Conservation (phyloP, 2,888 invertebrate genomes). For the Idaea biselata region DNA sequence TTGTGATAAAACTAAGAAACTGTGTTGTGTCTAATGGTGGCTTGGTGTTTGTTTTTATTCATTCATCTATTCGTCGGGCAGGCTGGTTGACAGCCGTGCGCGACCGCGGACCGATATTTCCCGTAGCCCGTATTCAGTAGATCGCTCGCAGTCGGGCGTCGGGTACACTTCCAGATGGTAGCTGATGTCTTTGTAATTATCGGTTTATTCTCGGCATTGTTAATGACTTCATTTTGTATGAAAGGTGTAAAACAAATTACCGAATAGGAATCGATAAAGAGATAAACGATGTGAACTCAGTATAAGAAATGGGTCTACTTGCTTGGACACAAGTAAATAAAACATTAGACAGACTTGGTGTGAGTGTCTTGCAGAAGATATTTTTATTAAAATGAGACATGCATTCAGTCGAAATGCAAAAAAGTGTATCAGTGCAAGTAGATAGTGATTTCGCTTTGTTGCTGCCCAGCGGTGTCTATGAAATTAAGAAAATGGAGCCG, state of each 20-base stretch:
- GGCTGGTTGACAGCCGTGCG: constrained; percentile 33
- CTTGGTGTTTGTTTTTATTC: constrained; percentile 23
- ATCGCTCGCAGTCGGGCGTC: constrained; percentile 30
- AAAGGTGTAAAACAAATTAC: constrained; percentile 51
- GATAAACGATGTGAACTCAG: constrained; percentile 45
- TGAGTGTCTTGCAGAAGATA: constrained; percentile 51
- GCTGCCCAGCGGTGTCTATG: constrained; percentile 88
- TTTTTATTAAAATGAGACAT: constrained; percentile 78
- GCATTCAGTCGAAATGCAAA: constrained; percentile 83
- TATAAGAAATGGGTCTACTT: constrained; percentile 38
- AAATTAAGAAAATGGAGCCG: constrained; percentile 93
- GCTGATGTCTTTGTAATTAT: constrained; percentile 11
- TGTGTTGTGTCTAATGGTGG: constrained; percentile 9
- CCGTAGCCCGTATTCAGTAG: constrained; percentile 28
- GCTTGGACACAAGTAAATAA: constrained; percentile 32
- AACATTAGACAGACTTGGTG: constrained; percentile 47
- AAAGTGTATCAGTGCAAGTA: constrained; percentile 91
- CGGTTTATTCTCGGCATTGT: constrained; percentile 50
- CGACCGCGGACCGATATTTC: constrained; percentile 26
- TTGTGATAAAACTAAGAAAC: not conserved
- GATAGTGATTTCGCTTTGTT: constrained; percentile 91
- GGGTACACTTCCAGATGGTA: constrained; percentile 31
- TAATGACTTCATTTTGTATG: constrained; percentile 45
- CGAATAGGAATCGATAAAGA: constrained; percentile 46
- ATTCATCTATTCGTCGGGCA: constrained; percentile 24